These are phyloP conservation scores for Tapirus indicus DNA, from an alignment of 2,797 vertebrate species.

Conservation along the genomic window DNA sequence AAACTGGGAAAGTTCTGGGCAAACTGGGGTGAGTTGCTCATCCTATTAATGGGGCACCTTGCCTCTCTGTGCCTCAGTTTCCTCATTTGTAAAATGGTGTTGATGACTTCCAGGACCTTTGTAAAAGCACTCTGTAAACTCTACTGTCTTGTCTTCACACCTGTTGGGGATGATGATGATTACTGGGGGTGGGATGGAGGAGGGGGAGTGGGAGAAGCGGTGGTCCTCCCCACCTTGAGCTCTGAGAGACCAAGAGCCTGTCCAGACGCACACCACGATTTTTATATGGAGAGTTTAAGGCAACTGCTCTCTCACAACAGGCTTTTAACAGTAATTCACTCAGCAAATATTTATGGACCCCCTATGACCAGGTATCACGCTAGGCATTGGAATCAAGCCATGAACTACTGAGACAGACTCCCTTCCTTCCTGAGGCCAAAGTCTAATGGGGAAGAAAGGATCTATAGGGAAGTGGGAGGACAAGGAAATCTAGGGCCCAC, in stretches of 20 bases:
- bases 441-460: background rate
- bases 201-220: rapidly evolving
- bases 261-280: background rate
- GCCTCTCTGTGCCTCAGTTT: background rate
- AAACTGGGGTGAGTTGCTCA: background rate
- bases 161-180: background rate
- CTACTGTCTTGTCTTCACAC: background rate
- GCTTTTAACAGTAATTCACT: background rate
- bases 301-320: background rate
- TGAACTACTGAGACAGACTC: background rate
- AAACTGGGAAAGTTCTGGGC: background rate
- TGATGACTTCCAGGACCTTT: background rate
- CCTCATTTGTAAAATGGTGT: background rate
- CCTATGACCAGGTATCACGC: background rate
- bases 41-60: background rate
- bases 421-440: background rate
- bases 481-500: background rate
- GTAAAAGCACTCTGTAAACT: background rate
- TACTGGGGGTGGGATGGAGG: background rate
- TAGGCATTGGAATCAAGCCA: background rate
- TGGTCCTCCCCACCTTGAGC: background rate
- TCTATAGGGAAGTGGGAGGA: background rate
- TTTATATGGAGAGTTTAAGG: background rate
- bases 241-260: background rate
- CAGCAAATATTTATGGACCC: background rate